Evolutionary conservation across 2,888 invertebrate species (phyloP).

Genomic region (Lumbricus terrestris): DNA sequence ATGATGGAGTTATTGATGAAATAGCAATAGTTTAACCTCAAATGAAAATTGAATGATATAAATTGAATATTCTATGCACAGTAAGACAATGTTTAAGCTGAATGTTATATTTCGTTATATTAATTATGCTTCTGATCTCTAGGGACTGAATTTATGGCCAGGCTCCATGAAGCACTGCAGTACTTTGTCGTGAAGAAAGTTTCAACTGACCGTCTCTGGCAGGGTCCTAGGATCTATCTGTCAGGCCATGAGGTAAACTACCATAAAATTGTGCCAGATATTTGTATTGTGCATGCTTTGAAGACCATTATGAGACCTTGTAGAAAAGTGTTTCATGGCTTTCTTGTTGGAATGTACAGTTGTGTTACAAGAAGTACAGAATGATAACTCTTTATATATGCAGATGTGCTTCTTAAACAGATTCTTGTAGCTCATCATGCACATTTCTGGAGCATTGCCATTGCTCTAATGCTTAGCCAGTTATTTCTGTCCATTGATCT

Average conservation of each 20-base stretch:
- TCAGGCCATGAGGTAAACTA: slow-evolving; percentile 83
- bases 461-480: too few species aligned
- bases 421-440: neutral
- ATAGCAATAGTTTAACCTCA: neutral
- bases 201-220: slow-evolving; percentile 81
- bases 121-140: neutral
- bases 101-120: neutral
- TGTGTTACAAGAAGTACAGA: neutral
- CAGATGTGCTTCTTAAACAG: neutral
- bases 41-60: neutral
- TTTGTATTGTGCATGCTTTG: neutral
- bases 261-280: neutral
- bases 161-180: slow-evolving; percentile 79
- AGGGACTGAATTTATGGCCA: slow-evolving; percentile 79
- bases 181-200: slow-evolving; percentile 81
- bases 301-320: neutral
- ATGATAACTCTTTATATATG: neutral
- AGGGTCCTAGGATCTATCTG: slow-evolving; percentile 78
- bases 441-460: too few species aligned
- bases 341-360: neutral
- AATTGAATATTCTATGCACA: neutral
- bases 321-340: neutral
- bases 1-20: too few species aligned
- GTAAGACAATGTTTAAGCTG: neutral
- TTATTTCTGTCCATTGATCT: too few species aligned